Evolutionary conservation across 2,113 vertebrate species (phyloP).

Genomic region (Sinocyclocheilus maitianheensis): DNA sequence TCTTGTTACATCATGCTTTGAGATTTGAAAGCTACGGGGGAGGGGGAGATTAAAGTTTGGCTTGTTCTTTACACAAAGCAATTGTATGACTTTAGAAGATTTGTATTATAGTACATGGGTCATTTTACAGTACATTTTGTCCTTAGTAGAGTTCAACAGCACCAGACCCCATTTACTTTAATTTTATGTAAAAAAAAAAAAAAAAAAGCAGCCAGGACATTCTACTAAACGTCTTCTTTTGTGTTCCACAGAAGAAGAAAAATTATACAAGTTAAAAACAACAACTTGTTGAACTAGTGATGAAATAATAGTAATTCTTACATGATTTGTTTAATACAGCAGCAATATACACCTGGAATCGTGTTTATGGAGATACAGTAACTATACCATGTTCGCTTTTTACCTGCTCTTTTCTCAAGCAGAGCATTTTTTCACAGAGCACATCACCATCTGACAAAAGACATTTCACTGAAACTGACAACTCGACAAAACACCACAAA

Average conservation of each 20-base stretch:
- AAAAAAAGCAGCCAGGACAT: not conserved
- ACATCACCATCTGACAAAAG: slow-evolving; percentile 10
- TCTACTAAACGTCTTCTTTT: not conserved
- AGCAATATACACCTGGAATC: not conserved
- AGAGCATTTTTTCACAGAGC: not conserved
- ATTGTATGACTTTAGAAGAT: not conserved
- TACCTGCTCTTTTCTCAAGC: not conserved
- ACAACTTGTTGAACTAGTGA: too few species aligned
- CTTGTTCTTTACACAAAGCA: not conserved
- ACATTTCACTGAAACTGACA: slow-evolving; percentile 21
- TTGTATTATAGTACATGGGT: not conserved
- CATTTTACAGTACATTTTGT: not conserved
- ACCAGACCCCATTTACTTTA: not conserved
- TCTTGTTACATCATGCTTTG: not conserved
- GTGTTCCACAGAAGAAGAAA: not conserved
- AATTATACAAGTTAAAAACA: not conserved
- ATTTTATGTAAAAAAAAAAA: not conserved
- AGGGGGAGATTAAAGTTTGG: not conserved
- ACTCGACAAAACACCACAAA: slow-evolving; percentile 6
- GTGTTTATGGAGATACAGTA: not conserved
- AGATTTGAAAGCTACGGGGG: not conserved
- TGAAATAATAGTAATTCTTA: too few species aligned
- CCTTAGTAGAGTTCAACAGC: not conserved
- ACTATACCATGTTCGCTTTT: not conserved
- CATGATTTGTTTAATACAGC: not conserved